Evolutionary conservation across 1,140 invertebrate genomes (phyloP), one percentile per base, ranked within the genome.

Genomic region (Cyphomyrmex costatus): DNA sequence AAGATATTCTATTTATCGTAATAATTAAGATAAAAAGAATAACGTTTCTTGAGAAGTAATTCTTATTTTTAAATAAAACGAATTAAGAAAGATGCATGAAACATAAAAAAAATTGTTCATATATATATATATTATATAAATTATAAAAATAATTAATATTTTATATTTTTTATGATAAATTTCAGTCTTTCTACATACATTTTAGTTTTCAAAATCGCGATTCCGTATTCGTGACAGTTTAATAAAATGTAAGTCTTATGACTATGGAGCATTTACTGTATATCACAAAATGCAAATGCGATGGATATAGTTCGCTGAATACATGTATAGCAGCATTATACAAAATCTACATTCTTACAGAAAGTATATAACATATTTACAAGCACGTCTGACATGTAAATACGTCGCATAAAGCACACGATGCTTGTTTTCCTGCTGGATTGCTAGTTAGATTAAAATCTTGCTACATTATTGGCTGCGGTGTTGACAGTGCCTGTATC

Each of bases 311-410:
- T 42, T 3, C 49, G 14, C 24, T 42, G 12, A 10, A 60, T 58
- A 65, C 63, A 36, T 36, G 5, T 66, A 14, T 24, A 74, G 12
- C 8, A 74, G 79, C 53, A 60, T 73, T 49, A 49, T 83, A 83
- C 68, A 83, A 83, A 83, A 73, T 82, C 79, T 83, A 74, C 53
- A 83, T 30, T 83, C 2, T 73, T 83, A 46, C 30, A 24, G 19
- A n/a, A 83, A 83, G 58, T 83, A 60, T 83, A 73, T 70, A 82
- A 74, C 24, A 60, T 83, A 83, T 83, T 83, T 83, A 83, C 79
- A 83, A 30, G 63, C 33, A 7, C 2, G 1, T 51, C 77, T 66
- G 61, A 79, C n/a, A 6, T 24, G 8, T 19, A 46, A 78, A 14
- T 79, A 49, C 76, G 65, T 14, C 58, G 10, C 21, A 19, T 56